Evolutionary conservation across 2,113 vertebrate genomes (phyloP).

Genomic region (Datnioides undecimradiatus): DNA sequence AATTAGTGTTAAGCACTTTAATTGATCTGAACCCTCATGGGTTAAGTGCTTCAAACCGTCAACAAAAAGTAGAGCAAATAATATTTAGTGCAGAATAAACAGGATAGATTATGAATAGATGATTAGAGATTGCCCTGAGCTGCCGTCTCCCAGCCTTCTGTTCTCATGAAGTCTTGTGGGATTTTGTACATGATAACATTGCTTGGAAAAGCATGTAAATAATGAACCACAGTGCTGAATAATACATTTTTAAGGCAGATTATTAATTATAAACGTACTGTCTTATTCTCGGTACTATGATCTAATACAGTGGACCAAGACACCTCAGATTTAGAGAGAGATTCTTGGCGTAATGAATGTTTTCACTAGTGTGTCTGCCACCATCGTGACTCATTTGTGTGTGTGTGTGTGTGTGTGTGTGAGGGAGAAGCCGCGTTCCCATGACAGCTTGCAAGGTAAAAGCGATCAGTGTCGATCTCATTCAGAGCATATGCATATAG

Average conservation of each 20-base stretch:
- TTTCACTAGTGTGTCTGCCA: constrained; percentile 1
- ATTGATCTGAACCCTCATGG: constrained; percentile 26
- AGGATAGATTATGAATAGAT: constrained; percentile 36
- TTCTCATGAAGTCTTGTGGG: constrained; percentile 9
- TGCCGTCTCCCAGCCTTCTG: constrained; percentile 7
- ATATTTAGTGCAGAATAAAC: constrained; percentile 27
- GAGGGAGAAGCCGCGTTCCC: constrained; percentile 4
- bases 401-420: not conserved
- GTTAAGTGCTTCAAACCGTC: constrained; percentile 18
- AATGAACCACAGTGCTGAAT: constrained; percentile 34
- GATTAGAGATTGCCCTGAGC: constrained; percentile 33
- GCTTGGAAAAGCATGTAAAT: constrained; percentile 41
- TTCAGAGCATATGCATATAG: not conserved
- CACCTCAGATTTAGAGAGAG: not conserved
- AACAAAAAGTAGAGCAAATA: constrained; percentile 31
- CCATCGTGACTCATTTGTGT: constrained; percentile 25
- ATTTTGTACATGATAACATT: constrained; percentile 23
- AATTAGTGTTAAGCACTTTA: constrained; percentile 28
- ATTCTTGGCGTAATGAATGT: constrained; percentile 6
- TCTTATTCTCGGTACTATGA: not conserved
- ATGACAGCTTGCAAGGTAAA: constrained; percentile 40
- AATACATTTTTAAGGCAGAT: constrained; percentile 29
- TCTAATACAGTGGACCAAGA: not conserved
- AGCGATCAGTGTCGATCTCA: constrained; percentile 18
- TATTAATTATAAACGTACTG: not conserved